These are phyloP conservation scores for Macaca fascicularis DNA, from an alignment of 2,113 vertebrate genomes.

Conservation along the genomic window T2T-MFA8v1.1 NC_088385.1:68995001-68995500, in stretches of 20 bases:
- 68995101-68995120: too few relatives aligned
- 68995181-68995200: too few relatives aligned
- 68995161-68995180: too few relatives aligned
- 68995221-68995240: too few relatives aligned
- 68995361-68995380: background rate
- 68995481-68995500: background rate
- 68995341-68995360: background rate
- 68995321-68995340: background rate
- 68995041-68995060: background rate
- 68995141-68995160: too few relatives aligned
- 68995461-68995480: background rate
- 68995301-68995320: background rate
- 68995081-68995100: too few relatives aligned
- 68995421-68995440: background rate
- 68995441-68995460: background rate
- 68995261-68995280: too few relatives aligned
- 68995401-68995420: background rate
- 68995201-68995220: too few relatives aligned
- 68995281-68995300: background rate
- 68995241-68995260: too few relatives aligned
- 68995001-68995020: background rate
- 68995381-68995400: background rate
- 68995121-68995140: too few relatives aligned
- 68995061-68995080: background rate
- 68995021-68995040: background rate